Evolutionary conservation across 35 echinoderm and acorn worm genomes (phyloP).

Genomic region (Heliocidaris erythrogramma): DNA sequence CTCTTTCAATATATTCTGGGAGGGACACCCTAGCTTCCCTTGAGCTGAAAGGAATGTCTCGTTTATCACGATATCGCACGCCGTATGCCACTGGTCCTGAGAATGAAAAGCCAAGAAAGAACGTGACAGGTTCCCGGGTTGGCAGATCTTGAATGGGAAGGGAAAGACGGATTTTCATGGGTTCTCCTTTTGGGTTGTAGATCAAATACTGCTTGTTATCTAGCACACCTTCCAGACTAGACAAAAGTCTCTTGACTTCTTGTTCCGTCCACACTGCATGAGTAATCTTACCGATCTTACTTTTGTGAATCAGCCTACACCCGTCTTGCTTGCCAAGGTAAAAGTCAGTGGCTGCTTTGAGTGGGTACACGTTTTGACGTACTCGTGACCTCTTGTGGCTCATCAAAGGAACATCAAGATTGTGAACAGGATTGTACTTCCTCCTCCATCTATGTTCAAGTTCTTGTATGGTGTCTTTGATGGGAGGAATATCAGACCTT

Average conservation of each 20-base stretch:
- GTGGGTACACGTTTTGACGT: neutral
- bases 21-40: too few species aligned
- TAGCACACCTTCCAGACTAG: neutral
- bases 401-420: neutral
- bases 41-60: too few species aligned
- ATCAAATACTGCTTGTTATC: neutral
- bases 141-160: neutral
- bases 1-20: too few species aligned
- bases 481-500: neutral
- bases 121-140: constrained; percentile 45
- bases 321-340: neutral
- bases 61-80: too few species aligned
- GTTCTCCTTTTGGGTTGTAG: neutral
- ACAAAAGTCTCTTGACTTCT: neutral
- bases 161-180: constrained; percentile 7
- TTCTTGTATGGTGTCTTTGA: neutral
- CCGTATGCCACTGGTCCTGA: too few species aligned
- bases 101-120: constrained; percentile 60
- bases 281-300: too few species aligned
- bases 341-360: neutral
- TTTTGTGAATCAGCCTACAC: neutral
- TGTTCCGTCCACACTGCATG: neutral
- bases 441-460: neutral
- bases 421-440: neutral
- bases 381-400: neutral